phyloP scores from a whole-genome alignment of 2,113 vertebrate species.

The Ictalurus furcatus region DNA sequence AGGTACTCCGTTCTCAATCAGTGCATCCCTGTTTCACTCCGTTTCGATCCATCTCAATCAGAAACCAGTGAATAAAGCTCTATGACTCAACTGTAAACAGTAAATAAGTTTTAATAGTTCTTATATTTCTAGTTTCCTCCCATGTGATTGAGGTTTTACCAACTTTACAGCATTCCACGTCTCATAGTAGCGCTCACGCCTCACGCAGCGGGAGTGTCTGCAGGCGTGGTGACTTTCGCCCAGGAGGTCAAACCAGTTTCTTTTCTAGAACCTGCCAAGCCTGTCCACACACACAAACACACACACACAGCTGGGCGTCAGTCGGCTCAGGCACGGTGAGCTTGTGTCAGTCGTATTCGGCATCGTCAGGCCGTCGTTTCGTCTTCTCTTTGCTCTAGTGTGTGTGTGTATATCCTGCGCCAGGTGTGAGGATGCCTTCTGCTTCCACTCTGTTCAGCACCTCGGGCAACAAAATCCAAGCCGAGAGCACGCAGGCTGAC shows the following conservation, averaged over 20 bases:
- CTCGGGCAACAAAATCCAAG: background rate
- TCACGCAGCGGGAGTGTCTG: constrained; percentile 14
- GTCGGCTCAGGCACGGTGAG: background rate
- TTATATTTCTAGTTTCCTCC: background rate
- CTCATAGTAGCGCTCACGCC: constrained; percentile 20
- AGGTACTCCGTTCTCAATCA: background rate
- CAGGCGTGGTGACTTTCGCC: constrained; percentile 56
- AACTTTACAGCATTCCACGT: constrained; percentile 1
- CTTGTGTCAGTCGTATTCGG: background rate
- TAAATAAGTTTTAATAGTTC: background rate
- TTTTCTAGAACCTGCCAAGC: constrained; percentile 57
- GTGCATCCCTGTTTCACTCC: background rate
- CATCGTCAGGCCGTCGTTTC: background rate
- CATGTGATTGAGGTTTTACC: background rate
- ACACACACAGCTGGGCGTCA: constrained; percentile 19
- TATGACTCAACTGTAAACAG: background rate
- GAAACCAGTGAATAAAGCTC: background rate
- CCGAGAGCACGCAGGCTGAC: constrained; percentile 68
- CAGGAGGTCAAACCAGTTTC: constrained; percentile 70
- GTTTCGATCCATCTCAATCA: background rate
- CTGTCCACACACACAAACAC: constrained; percentile 19
- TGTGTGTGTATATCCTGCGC: background rate
- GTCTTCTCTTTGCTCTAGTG: constrained; percentile 1
- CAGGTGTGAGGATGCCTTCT: constrained; percentile 74
- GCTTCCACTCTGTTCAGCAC: constrained; percentile 52